Evolutionary conservation across 92 coral and sea anemone genomes (phyloP).

Genomic region (Actinostola sp.): DNA sequence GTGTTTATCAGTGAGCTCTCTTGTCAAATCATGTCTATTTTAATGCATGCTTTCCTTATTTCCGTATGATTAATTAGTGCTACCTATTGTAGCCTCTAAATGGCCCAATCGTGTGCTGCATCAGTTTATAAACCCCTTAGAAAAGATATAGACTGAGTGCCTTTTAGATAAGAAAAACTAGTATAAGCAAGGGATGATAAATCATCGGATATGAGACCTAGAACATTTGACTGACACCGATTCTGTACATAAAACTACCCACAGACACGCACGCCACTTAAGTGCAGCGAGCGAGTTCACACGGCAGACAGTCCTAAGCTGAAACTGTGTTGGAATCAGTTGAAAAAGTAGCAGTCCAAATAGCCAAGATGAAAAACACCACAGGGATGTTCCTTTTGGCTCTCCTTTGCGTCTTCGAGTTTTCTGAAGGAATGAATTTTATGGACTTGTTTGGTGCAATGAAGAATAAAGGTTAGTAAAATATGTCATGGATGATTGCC

Average conservation of each 20-base stretch:
- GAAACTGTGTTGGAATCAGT: too few relatives aligned
- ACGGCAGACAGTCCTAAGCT: background rate
- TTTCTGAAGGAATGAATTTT: constrained; percentile 1
- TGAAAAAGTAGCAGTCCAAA: background rate
- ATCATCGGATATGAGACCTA: background rate
- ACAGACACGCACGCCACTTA: background rate
- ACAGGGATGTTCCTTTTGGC: background rate
- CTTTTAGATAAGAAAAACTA: background rate
- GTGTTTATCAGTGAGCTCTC: background rate
- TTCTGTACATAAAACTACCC: background rate
- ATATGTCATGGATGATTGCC: background rate
- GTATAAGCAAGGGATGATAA: background rate
- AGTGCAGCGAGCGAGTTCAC: background rate
- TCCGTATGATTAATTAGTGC: background rate
- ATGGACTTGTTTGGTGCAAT: background rate
- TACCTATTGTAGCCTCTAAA: background rate
- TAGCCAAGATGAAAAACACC: background rate
- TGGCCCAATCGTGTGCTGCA: background rate
- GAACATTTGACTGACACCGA: background rate
- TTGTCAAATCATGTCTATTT: background rate
- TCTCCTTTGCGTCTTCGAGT: background rate
- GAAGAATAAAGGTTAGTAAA: background rate
- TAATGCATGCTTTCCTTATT: background rate
- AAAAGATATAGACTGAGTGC: background rate
- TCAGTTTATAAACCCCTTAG: background rate